Base-by-base conservation (phyloP, 2,888 invertebrate genomes). In the Plemyria rubiginata region DNA sequence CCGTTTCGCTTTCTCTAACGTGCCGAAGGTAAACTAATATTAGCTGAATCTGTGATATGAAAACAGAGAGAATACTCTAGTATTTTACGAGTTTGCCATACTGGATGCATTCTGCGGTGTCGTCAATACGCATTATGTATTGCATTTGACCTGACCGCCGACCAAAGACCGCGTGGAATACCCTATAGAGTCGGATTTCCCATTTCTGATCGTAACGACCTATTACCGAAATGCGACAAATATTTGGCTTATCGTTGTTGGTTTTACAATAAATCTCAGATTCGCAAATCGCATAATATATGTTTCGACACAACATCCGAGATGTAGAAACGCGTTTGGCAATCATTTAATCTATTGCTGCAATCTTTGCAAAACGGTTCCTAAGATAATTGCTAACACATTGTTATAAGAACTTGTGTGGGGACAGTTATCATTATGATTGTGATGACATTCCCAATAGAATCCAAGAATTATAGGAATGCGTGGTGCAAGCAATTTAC, bases 1-100 rank as follows among this genome's bases (percentile, higher is more conserved):
- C 53, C 59, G 53, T 38, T 40, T 53, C 43, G 46, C 54, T 65
- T 60, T 60, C 60, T 32, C 38, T 54, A n/a, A 53, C 50, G 55
- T 48, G 49, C 32, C 36, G 29, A 32, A 54, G n/a, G n/a, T n/a
- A n/a, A 45, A 45, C 29, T 4, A 40, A n/a, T 48, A 43, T 43
- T 15, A 29, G 1, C 4, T 7, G 29, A 7, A 29, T 4, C 5
- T 29, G 29, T 29, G 29, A 29, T 29, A 29, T 29, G 29, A 29
- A 29, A n/a, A n/a, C n/a, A n/a, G n/a, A n/a, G n/a, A n/a, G n/a
- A n/a, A n/a, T n/a, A n/a, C n/a, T n/a, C n/a, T n/a, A n/a, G n/a
- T n/a, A n/a, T n/a, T n/a, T n/a, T n/a, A n/a, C n/a, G n/a, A n/a
- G n/a, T n/a, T n/a, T n/a, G n/a, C n/a, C n/a, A n/a, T n/a, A n/a